Evolutionary conservation across 2,797 vertebrate species (phyloP).

Genomic region (Mergus octosetaceus): DNA sequence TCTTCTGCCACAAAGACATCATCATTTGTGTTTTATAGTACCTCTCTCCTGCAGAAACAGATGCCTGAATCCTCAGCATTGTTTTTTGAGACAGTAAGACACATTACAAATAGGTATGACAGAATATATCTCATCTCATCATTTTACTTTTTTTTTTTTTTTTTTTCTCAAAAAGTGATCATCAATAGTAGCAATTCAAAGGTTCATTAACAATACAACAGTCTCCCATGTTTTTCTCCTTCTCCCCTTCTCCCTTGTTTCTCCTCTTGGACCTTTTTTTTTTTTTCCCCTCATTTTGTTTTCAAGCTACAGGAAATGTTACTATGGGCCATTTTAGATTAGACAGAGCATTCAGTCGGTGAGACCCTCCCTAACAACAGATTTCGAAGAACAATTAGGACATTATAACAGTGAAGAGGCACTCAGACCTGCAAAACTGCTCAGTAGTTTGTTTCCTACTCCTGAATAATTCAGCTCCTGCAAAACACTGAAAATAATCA

Average conservation of each 20-base stretch:
- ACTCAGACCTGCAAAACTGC: not conserved
- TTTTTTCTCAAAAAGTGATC: not conserved
- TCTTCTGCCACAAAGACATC: not conserved
- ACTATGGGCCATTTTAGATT: not conserved
- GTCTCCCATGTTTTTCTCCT: not conserved
- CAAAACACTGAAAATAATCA: constrained; percentile 3
- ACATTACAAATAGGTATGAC: not conserved
- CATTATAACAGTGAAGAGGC: not conserved
- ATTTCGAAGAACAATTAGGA: not conserved
- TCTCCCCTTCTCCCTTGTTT: not conserved
- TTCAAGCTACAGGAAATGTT: constrained; percentile 18
- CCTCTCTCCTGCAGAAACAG: not conserved
- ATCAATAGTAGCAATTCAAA: not conserved
- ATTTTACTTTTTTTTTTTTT: not conserved
- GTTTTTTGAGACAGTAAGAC: not conserved
- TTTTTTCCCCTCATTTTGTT: not conserved
- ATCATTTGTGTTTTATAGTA: not conserved
- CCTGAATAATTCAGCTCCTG: not conserved
- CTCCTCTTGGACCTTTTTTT: not conserved
- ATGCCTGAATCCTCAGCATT: not conserved
- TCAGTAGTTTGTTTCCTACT: not conserved
- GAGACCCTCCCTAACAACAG: not conserved
- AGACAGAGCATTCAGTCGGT: not conserved
- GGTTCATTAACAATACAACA: not conserved
- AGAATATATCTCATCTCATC: not conserved